Conservation (phyloP, 2,888 invertebrate genomes). For the Eretmocerus hayati region DNA sequence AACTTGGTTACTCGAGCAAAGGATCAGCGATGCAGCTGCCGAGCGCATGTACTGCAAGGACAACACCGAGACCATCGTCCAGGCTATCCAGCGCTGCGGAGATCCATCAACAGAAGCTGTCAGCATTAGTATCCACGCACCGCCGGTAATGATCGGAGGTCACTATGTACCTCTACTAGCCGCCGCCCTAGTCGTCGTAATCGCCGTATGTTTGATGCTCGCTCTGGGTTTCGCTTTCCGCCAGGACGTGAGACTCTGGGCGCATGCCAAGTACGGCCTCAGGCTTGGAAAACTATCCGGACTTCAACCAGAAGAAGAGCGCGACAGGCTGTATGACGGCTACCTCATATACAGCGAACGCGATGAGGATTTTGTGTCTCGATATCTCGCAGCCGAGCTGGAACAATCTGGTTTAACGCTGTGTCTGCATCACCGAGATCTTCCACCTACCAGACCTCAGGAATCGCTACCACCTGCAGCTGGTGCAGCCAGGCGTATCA, state of each 20-base stretch:
- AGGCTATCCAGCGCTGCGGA: slow-evolving; percentile 55
- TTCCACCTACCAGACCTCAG: slow-evolving; percentile 42
- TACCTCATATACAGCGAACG: slow-evolving; percentile 80
- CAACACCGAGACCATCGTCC: slow-evolving; percentile 51
- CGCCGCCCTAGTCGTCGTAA: slow-evolving; percentile 62
- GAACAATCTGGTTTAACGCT: slow-evolving; percentile 66
- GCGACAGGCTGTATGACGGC: slow-evolving; percentile 65
- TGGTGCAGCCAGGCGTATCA: slow-evolving; percentile 67
- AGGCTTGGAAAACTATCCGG: slow-evolving; percentile 51
- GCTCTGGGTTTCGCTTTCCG: slow-evolving; percentile 68
- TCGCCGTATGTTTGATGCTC: slow-evolving; percentile 62
- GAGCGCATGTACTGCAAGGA: slow-evolving; percentile 64
- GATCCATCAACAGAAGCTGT: slow-evolving; percentile 64
- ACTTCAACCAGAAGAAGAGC: slow-evolving; percentile 48
- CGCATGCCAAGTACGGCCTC: slow-evolving; percentile 71
- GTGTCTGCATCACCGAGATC: slow-evolving; percentile 53
- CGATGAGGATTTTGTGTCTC: slow-evolving; percentile 65
- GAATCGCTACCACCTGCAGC: slow-evolving; percentile 56
- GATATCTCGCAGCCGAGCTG: slow-evolving; percentile 63
- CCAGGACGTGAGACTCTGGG: slow-evolving; percentile 71
- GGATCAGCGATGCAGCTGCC: slow-evolving; percentile 50
- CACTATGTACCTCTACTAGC: slow-evolving; percentile 70
- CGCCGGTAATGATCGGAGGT: slow-evolving; percentile 55
- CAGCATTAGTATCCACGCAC: slow-evolving; percentile 47
- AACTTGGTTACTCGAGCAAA: slow-evolving; percentile 63